Conservation (phyloP, 1,140 invertebrate species). For the Zaprionus gabonicus region DNA sequence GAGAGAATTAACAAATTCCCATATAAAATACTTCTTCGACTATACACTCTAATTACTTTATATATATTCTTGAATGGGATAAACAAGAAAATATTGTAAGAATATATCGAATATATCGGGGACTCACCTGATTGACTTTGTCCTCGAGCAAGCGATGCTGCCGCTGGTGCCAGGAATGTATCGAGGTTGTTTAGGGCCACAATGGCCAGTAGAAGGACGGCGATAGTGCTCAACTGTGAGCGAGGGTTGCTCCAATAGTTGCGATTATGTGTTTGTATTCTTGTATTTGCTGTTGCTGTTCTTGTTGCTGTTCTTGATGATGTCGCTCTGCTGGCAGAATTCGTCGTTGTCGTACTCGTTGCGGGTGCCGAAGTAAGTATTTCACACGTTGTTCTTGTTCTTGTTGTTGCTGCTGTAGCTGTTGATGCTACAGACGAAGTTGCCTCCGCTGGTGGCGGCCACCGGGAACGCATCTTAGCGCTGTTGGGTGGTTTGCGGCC, state of each 20-base stretch:
- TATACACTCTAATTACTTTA: neutral
- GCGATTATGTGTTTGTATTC: slow-evolving; percentile 20
- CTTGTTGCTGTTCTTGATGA: neutral
- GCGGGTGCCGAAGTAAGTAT: slow-evolving; percentile 6
- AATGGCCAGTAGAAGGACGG: slow-evolving; percentile 59
- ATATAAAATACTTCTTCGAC: too few species aligned
- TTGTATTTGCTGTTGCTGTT: slow-evolving; percentile 11
- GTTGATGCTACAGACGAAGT: slow-evolving; percentile 7
- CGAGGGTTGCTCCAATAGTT: slow-evolving; percentile 38
- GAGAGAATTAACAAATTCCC: too few species aligned
- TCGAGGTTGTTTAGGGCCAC: slow-evolving; percentile 67
- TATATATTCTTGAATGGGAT: neutral
- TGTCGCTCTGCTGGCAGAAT: neutral
- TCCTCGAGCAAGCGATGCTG: slow-evolving; percentile 54
- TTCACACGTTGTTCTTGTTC: neutral
- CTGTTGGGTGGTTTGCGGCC: slow-evolving; percentile 69
- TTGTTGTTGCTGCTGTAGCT: neutral
- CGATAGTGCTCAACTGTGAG: slow-evolving; percentile 54
- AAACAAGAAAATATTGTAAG: neutral
- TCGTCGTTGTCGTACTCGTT: slow-evolving; percentile 6
- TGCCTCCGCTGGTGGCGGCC: slow-evolving; percentile 35
- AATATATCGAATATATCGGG: neutral
- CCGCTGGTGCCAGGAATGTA: slow-evolving; percentile 49
- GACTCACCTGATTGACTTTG: slow-evolving; percentile 70
- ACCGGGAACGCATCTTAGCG: slow-evolving; percentile 66